phyloP scores from a whole-genome alignment of 2,113 vertebrate species.

The Brienomyrus brachyistius region DNA sequence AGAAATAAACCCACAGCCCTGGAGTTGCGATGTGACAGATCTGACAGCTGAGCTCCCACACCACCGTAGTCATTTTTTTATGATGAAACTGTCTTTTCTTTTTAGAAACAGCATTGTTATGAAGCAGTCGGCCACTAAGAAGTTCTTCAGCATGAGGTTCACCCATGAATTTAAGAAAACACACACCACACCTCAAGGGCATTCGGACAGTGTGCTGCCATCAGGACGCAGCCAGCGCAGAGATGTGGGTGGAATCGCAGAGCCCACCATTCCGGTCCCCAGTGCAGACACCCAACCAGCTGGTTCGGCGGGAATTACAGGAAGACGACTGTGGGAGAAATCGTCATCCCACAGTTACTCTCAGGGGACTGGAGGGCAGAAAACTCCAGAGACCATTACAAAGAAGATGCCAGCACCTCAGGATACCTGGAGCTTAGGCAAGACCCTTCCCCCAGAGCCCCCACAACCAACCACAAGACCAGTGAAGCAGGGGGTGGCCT shows the following conservation, averaged over 20 bases:
- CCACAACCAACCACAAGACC: neutral
- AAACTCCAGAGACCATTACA: neutral
- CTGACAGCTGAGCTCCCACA: neutral
- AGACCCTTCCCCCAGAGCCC: neutral
- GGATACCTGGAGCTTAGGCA: neutral
- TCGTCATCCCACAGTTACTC: neutral
- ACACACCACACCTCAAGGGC: constrained; percentile 1
- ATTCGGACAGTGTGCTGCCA: neutral
- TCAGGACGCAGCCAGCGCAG: neutral
- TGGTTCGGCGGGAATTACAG: neutral
- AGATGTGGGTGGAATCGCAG: neutral
- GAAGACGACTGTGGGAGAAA: neutral
- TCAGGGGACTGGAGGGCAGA: neutral
- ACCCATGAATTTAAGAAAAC: constrained; percentile 28
- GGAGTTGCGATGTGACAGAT: neutral
- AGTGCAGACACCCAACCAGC: neutral
- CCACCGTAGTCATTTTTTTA: neutral
- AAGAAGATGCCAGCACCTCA: neutral
- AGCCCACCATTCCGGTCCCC: neutral
- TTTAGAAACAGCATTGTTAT: constrained; percentile 33
- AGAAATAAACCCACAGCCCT: neutral
- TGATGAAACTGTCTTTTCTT: neutral
- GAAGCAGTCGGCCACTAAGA: constrained; percentile 27
- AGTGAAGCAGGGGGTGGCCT: neutral
- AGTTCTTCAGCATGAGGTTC: constrained; percentile 28